Conservation (phyloP, 2,888 invertebrate species). For the Subacronicta megacephala region DNA sequence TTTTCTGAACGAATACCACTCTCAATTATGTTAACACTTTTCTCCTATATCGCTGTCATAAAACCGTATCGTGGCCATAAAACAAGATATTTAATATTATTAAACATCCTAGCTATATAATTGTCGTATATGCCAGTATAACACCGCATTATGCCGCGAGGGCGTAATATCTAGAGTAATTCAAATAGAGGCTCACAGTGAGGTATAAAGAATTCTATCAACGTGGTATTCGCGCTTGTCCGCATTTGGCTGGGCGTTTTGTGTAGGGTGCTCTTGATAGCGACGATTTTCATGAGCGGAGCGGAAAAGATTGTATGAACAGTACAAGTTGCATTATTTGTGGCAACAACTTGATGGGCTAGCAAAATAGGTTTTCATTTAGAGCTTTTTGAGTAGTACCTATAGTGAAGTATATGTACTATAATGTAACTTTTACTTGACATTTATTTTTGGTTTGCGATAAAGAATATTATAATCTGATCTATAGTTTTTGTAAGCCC, state of each 20-base stretch:
- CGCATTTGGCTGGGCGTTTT: constrained; percentile 66
- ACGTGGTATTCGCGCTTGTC: constrained; percentile 75
- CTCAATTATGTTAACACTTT: constrained; percentile 43
- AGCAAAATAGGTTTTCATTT: too few relatives aligned
- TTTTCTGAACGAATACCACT: constrained; percentile 31
- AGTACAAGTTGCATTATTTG: too few relatives aligned
- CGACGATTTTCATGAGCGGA: constrained; percentile 24
- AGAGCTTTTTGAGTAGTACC: too few relatives aligned
- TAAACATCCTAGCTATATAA: constrained; percentile 52
- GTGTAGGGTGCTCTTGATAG: constrained; percentile 49
- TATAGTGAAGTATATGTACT: too few relatives aligned
- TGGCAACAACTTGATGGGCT: too few relatives aligned
- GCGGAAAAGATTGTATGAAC: not conserved
- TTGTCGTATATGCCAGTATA: constrained; percentile 35
- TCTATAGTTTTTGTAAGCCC: too few relatives aligned
- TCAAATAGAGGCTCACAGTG: constrained; percentile 63
- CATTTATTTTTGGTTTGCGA: too few relatives aligned
- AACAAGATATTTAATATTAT: constrained; percentile 47
- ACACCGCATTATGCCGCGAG: constrained; percentile 36
- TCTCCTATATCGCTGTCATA: constrained; percentile 33
- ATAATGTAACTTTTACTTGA: too few relatives aligned
- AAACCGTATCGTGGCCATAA: constrained; percentile 41
- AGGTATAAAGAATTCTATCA: constrained; percentile 84
- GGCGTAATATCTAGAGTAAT: constrained; percentile 65
- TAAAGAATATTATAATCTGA: too few relatives aligned